Evolutionary conservation across 2,888 invertebrate species (phyloP).

Genomic region (Caenorhabditis becei): DNA sequence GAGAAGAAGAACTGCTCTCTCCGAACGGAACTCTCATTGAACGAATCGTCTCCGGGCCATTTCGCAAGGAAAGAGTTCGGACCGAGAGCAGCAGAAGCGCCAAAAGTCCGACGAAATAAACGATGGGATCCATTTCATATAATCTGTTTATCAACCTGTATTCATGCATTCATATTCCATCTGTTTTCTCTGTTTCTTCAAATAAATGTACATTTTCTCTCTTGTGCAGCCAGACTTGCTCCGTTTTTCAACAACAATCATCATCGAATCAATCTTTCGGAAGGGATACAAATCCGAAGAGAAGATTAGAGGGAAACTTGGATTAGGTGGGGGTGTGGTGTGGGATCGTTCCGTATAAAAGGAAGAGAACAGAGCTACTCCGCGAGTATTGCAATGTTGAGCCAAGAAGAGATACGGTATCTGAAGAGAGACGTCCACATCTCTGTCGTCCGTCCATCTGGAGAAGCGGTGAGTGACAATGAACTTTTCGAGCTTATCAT

Average conservation of each 20-base stretch:
- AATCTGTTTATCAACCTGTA: background rate
- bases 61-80: slow-evolving; percentile 24
- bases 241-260: background rate
- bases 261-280: background rate
- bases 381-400: background rate
- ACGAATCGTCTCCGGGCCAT: slow-evolving; percentile 39
- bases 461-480: slow-evolving; percentile 26
- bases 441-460: slow-evolving; percentile 14
- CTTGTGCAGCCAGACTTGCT: background rate
- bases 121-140: too few relatives aligned
- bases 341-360: background rate
- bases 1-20: slow-evolving; percentile 53
- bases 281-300: background rate
- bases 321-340: slow-evolving; percentile 15
- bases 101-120: background rate
- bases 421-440: slow-evolving; percentile 24
- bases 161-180: slow-evolving; percentile 2
- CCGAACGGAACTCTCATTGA: slow-evolving; percentile 53
- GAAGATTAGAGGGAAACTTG: slow-evolving; percentile 1
- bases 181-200: background rate
- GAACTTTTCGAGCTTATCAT: too few relatives aligned
- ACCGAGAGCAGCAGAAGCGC: slow-evolving; percentile 28
- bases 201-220: background rate
- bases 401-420: slow-evolving; percentile 5
- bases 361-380: background rate